Percentiles rank a stretch among this genome's conserved stretches.
These are phyloP conservation scores for Myopa testacea DNA, from an alignment of 2,888 invertebrate genomes.

Conservation along the genomic window DNA sequence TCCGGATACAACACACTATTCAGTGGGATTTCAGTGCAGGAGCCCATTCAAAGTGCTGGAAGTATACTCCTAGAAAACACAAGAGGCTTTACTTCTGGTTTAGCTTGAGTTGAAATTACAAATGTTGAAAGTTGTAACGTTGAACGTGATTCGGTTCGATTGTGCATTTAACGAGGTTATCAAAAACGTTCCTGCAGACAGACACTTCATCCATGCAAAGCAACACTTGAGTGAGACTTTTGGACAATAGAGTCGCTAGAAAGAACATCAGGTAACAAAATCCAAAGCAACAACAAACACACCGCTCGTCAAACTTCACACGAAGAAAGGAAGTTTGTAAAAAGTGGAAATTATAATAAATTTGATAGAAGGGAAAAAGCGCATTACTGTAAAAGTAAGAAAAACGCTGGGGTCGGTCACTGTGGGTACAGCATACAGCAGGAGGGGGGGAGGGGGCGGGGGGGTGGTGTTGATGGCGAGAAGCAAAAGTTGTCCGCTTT, in stretches of 20 bases:
- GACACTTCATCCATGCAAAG: neutral
- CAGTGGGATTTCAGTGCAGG: slow-evolving; percentile 1
- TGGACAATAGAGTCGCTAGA: neutral
- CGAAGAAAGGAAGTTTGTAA: neutral
- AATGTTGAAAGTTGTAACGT: neutral
- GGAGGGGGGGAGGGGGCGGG: neutral
- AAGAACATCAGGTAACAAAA: neutral
- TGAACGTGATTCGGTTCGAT: neutral
- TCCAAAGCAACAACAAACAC: neutral
- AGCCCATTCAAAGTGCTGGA: neutral
- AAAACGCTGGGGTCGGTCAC: too few species aligned
- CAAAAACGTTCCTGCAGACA: neutral
- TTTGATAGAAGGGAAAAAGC: neutral
- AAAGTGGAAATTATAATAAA: slow-evolving; percentile 11
- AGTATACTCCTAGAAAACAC: neutral
- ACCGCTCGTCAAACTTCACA: too few species aligned
- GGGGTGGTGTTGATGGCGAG: neutral
- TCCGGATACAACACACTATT: slow-evolving; percentile 14
- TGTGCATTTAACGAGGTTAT: neutral
- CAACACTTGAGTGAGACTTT: neutral
- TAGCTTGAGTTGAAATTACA: too few species aligned
- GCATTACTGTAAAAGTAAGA: too few species aligned
- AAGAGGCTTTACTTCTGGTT: neutral
- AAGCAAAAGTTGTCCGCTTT: neutral
- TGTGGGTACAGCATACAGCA: too few species aligned